phyloP scores from a whole-genome alignment of 1,140 invertebrate species.

The Megathymus violae region DNA sequence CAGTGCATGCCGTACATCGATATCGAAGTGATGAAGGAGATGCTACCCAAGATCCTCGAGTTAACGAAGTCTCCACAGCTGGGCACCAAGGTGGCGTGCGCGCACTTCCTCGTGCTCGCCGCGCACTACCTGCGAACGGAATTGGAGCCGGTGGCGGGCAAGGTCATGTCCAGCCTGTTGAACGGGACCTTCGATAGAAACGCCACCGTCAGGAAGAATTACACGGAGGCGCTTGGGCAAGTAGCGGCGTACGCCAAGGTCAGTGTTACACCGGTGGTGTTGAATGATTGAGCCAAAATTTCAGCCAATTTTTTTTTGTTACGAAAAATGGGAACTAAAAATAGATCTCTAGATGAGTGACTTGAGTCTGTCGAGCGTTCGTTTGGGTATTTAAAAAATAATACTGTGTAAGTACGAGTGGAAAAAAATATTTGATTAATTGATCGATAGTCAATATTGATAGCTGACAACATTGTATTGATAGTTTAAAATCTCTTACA shows the following conservation, averaged over 20 bases:
- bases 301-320: no score
- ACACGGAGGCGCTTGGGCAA: constrained; percentile 92
- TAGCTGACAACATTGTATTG: no score
- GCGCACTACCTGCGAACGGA: constrained; percentile 84
- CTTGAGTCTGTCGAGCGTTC: no score
- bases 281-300: no score
- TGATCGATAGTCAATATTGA: no score
- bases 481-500: constrained; percentile 42
- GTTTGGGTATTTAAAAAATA: no score
- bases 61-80: constrained; percentile 92
- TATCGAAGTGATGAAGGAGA: constrained; percentile 88
- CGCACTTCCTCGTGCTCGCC: constrained; percentile 92
- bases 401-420: no score
- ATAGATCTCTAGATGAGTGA: no score
- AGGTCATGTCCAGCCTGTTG: constrained; percentile 90
- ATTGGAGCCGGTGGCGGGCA: constrained; percentile 86
- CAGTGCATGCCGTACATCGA: constrained; percentile 94
- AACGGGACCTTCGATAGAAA: constrained; percentile 94
- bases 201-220: constrained; percentile 91
- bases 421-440: no score
- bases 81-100: constrained; percentile 93
- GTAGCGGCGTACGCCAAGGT: constrained; percentile 93
- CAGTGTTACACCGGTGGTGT: constrained; percentile 20
- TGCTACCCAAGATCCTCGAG: constrained; percentile 92
- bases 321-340: no score